Evolutionary conservation across 2,113 vertebrate species (phyloP), one percentile per base, ranked within the genome.

Genomic region (Alces alces): DNA sequence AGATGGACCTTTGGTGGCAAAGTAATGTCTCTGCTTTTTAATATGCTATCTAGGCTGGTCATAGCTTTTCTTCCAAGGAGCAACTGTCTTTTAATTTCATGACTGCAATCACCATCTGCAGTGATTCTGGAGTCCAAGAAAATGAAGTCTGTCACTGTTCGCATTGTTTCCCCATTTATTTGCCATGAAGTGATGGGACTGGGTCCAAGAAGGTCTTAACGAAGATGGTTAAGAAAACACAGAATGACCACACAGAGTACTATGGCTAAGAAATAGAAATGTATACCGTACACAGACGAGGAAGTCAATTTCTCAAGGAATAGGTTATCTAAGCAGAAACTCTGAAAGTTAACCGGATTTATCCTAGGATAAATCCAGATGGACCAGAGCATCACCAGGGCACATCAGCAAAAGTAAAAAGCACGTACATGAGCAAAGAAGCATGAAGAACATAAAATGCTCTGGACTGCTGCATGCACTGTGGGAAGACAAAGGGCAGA

Each of bases 401-500:
- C 23, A 25, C 21, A 33, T 15, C 50, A 64, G 39, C 16, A 33
- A 55, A 61, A 78, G 28, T 25, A 12, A 64, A 61, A 3, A n/a
- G 33, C 52, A 15, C 1, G 6, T 1, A 16, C 43, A 19, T 17
- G 54, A 57, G 17, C n/a, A 30, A 57, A 54, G 45, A 36, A 14
- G 28, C 36, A 36, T 11, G 21, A 39, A 13, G 25, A 64, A 21
- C 80, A 50, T 11, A 33, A 50, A 19, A 47, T 10, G 4, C 2
- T 50, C 80, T 27, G 2, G 55, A 55, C 64, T 47, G 21, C 1
- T 2, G 16, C 3, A 0, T 0, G 25, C 30, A 30, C 28, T 7
- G 11, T 7, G n/a, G 33, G 70, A 60, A 8, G 39, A 43, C 1
- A 21, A 50, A 78, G 57, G 39, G 50, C 16, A 36, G 45, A 28